Conservation (phyloP, 2,888 invertebrate species). For the Azorinus chamasolen region DNA sequence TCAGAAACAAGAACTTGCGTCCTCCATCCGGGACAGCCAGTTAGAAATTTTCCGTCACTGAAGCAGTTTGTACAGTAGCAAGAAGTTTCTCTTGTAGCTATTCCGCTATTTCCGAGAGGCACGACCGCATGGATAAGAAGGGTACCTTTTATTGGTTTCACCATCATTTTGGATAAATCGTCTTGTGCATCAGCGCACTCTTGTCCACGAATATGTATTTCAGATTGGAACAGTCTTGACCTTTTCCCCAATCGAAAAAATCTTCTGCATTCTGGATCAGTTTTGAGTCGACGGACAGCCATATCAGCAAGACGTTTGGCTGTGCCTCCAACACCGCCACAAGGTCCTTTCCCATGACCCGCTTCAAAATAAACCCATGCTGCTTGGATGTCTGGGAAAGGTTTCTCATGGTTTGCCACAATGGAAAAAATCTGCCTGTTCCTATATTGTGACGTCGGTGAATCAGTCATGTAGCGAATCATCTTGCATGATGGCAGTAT, state of each 20-base stretch:
- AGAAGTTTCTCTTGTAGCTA: conserved; percentile 30
- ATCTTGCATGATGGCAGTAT: conserved; percentile 6
- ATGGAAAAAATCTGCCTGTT: conserved; percentile 15
- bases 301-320: conserved; percentile 35
- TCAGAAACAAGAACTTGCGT: neutral
- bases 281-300: conserved; percentile 26
- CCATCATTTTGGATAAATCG: neutral
- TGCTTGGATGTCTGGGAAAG: conserved; percentile 19
- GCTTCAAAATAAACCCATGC: conserved; percentile 46
- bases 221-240: neutral
- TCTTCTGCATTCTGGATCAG: conserved; percentile 40
- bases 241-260: conserved; percentile 26
- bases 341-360: conserved; percentile 44
- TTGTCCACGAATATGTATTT: conserved; percentile 30
- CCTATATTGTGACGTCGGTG: conserved; percentile 30
- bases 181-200: conserved; percentile 14
- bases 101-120: neutral
- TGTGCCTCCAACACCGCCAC: conserved; percentile 47
- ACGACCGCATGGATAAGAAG: conserved; percentile 30
- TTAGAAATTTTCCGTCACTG: conserved; percentile 7
- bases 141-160: conserved; percentile 45
- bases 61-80: conserved; percentile 36
- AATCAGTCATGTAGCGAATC: conserved; percentile 26
- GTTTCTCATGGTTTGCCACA: conserved; percentile 19
- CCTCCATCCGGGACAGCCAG: conserved; percentile 26